A percentile compares a stretch with the other conserved stretches of the same genome.
phyloP scores from a whole-genome alignment of 2,113 vertebrate genomes.

The Notiomystis cincta region DNA sequence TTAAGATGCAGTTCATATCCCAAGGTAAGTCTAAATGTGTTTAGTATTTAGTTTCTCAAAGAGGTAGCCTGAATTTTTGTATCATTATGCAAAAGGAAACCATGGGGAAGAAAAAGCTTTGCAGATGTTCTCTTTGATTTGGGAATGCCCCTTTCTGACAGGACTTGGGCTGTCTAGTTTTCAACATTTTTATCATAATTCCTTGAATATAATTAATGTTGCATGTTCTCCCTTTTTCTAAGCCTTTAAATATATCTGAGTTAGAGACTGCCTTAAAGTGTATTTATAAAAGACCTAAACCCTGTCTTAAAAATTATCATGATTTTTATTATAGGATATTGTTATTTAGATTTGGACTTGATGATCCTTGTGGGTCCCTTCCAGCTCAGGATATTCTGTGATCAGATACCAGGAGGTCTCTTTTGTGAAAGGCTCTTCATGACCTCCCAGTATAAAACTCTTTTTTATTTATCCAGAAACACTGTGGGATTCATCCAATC shows the following conservation, averaged over 20 bases:
- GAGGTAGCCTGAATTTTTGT: not conserved
- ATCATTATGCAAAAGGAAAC: not conserved
- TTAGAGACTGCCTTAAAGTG: not conserved
- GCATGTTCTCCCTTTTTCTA: not conserved
- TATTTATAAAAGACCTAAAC: not conserved
- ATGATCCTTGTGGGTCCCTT: not conserved
- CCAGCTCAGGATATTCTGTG: not conserved
- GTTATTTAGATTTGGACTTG: too few species aligned
- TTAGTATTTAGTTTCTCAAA: not conserved
- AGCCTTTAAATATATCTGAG: not conserved
- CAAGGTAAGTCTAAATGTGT: not conserved
- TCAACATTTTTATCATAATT: not conserved
- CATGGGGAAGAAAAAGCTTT: not conserved
- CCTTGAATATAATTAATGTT: not conserved
- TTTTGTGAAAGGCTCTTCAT: not conserved
- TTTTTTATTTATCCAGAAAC: not conserved
- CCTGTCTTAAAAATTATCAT: not conserved
- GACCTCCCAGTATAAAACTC: not conserved
- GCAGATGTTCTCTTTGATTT: not conserved
- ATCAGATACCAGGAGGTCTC: not conserved
- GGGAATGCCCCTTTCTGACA: not conserved
- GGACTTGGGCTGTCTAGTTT: not conserved
- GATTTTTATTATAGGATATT: not conserved
- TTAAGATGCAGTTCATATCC: not conserved
- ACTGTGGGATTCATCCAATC: not conserved